Base-by-base conservation (phyloP, 1,140 invertebrate species). In the Saccostrea echinata region DNA sequence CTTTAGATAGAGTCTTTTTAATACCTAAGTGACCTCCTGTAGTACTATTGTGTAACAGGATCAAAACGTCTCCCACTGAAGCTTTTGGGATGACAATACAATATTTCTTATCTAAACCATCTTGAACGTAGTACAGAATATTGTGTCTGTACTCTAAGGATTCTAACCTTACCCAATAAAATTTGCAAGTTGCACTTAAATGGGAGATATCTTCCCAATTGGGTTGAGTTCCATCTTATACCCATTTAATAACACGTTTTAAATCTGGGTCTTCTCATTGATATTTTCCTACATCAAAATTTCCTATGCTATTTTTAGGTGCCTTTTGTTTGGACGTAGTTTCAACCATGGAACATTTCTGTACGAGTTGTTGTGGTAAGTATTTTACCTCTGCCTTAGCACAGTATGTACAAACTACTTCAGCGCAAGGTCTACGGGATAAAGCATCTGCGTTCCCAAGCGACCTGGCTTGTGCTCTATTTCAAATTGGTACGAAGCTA, bases 401-500 rank as follows among this genome's bases (percentile, higher is more conserved):
- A 86, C 84, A 88, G 52, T 86, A 64, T 21, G 18, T 33, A 64
- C 86, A 88, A 1, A 53, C 43, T 24, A 21, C 53, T 16, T 30
- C 35, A 43, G 13, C 24, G 68, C 52, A 81, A 9, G 88, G 88
- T 84, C 71, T 80, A 21, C 90, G 61, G 11, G 86, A 90, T 30
- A 89, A 86, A 51, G 84, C 87, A 33, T 91, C 88, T 35, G 90
- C 88, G 53, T 84, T 86, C 18, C 27, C 55, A 76, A 33, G 18
- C 82, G 57, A 35, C 88, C 88, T 55, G 88, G 24, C 16, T 86
- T 83, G 68, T 89, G 71, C 71, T 89, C 18, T 8, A 91, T 89
- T 8, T 61, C 51, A 88, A 91, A 91, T 71, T 84, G 30, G 43
- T 88, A 91, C 3, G 82, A 33, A 61, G 55, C 57, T 43, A 76